Conservation (phyloP, 2,113 vertebrate species). For the Myotis davidii region DNA sequence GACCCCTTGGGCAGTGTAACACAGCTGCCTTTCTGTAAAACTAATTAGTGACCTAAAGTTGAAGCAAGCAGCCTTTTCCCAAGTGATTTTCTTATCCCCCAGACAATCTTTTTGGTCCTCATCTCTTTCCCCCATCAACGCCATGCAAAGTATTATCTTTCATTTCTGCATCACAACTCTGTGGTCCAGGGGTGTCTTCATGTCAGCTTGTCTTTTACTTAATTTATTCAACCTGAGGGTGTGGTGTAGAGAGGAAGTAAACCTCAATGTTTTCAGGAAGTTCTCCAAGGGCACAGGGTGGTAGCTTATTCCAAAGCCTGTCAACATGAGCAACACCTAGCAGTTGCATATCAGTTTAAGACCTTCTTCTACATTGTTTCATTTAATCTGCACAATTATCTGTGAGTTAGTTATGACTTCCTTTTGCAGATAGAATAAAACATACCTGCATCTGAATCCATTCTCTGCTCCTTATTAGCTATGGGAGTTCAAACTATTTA, state of each 20-base stretch:
- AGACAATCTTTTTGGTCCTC: background rate
- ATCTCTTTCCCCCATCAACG: background rate
- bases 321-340: background rate
- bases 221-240: background rate
- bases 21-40: constrained; percentile 66
- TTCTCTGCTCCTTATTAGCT: background rate
- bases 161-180: background rate
- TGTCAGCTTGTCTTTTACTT: background rate
- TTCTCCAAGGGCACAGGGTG: background rate
- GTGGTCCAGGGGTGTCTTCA: background rate
- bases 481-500: background rate
- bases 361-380: background rate
- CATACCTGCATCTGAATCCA: background rate
- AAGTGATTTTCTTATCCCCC: constrained; percentile 35
- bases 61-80: constrained; percentile 43
- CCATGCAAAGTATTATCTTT: background rate
- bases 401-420: background rate
- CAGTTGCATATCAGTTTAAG: background rate
- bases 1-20: constrained; percentile 41
- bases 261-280: background rate
- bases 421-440: background rate
- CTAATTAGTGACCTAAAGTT: constrained; percentile 42
- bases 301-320: background rate
- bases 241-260: background rate
- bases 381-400: background rate